These are phyloP conservation scores for Phylloscopus trochiloides DNA, from an alignment of 2,113 vertebrate species.

Conservation along the genomic window DNA sequence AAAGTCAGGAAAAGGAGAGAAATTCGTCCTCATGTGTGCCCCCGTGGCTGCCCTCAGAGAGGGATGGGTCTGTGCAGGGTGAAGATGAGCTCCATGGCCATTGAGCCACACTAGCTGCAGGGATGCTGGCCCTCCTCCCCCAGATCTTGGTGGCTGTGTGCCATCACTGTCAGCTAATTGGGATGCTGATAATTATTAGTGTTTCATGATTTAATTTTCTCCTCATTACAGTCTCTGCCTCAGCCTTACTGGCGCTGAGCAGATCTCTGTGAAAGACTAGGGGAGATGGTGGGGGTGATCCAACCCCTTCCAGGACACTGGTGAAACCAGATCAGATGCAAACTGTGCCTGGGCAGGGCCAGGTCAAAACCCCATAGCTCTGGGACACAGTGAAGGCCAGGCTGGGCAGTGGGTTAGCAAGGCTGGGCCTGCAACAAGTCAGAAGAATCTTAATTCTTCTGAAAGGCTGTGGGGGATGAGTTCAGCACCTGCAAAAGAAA, in stretches of 20 bases:
- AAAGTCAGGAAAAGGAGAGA: neutral
- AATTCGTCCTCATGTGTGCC: accelerated
- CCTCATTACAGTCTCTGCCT: neutral
- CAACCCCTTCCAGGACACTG: neutral
- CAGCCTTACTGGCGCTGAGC: neutral
- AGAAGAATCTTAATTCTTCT: neutral
- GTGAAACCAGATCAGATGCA: neutral
- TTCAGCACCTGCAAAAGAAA: neutral
- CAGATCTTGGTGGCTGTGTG: neutral
- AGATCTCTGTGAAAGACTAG: neutral
- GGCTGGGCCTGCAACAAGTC: neutral
- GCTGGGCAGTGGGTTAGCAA: neutral
- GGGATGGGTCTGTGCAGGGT: accelerated
- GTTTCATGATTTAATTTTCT: conserved; percentile 14
- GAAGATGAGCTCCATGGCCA: accelerated
- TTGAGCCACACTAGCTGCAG: accelerated
- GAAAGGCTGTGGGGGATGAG: neutral
- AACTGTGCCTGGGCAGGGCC: neutral
- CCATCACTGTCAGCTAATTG: neutral
- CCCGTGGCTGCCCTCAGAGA: neutral
- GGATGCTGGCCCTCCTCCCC: neutral
- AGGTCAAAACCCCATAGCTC: neutral
- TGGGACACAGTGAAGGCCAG: neutral
- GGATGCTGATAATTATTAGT: conserved; percentile 22
- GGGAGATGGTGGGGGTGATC: neutral